Evolutionary conservation across 2,888 invertebrate species (phyloP).

Genomic region (Seladonia tumulorum): DNA sequence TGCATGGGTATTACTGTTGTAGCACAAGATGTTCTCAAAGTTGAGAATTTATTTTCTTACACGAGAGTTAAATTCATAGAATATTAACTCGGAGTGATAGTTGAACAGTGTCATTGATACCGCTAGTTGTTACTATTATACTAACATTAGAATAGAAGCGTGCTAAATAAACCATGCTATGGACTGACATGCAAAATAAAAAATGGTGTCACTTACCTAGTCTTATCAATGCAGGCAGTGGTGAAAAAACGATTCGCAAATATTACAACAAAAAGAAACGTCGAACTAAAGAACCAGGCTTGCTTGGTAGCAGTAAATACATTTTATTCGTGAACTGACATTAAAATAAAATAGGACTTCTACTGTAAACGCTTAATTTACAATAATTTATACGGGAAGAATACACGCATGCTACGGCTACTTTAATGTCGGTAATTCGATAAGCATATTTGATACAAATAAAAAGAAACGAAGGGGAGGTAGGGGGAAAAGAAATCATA

Average conservation of each 20-base stretch:
- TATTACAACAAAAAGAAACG: conserved; percentile 59
- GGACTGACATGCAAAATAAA: conserved; percentile 62
- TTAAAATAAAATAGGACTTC: conserved; percentile 67
- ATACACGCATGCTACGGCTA: conserved; percentile 78
- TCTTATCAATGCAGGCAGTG: conserved; percentile 56
- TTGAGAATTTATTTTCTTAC: background rate
- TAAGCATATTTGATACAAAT: conserved; percentile 62
- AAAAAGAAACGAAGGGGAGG: conserved; percentile 34
- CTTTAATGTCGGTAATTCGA: conserved; percentile 51
- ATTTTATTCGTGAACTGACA: conserved; percentile 65
- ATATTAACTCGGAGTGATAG: background rate
- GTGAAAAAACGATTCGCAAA: conserved; percentile 61
- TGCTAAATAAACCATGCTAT: conserved; percentile 68
- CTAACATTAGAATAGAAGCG: background rate
- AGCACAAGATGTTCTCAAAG: background rate
- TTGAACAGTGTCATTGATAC: background rate
- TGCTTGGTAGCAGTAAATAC: conserved; percentile 65
- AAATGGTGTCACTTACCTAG: conserved; percentile 66
- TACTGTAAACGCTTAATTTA: conserved; percentile 71
- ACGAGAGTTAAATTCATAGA: background rate
- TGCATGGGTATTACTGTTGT: background rate
- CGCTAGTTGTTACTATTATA: background rate
- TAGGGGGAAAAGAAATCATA: conserved; percentile 57
- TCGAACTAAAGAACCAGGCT: conserved; percentile 60
- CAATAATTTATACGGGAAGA: conserved; percentile 73